Conservation (phyloP, 2,113 vertebrate genomes). For the Sander vitreus region DNA sequence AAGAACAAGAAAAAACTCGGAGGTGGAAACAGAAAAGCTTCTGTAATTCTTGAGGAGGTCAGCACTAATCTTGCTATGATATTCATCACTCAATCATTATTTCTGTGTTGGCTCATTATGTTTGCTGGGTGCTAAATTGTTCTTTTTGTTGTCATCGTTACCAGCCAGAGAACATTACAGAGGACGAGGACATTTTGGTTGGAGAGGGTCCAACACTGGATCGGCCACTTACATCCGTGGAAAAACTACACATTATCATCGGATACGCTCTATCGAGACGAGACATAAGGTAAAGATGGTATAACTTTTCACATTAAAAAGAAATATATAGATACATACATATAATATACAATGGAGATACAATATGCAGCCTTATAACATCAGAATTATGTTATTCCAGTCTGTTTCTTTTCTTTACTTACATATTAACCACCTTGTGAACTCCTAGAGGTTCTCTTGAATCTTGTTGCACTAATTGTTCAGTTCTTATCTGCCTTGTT, state of each 20-base stretch:
- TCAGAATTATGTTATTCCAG: neutral
- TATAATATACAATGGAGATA: neutral
- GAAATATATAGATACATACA: neutral
- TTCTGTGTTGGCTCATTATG: neutral
- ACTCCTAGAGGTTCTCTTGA: neutral
- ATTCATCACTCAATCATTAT: neutral
- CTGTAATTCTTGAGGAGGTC: constrained; percentile 80
- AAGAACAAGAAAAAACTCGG: constrained; percentile 75
- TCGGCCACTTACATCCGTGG: constrained; percentile 88
- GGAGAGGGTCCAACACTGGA: constrained; percentile 85
- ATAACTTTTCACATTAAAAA: neutral
- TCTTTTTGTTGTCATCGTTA: neutral
- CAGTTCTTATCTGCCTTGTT: neutral
- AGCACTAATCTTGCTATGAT: neutral
- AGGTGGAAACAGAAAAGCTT: constrained; percentile 69
- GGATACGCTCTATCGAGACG: constrained; percentile 88
- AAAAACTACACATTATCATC: constrained; percentile 94
- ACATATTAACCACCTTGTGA: neutral
- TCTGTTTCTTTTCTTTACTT: neutral
- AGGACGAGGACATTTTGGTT: constrained; percentile 82
- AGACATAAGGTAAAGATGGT: constrained; percentile 86
- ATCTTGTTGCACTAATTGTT: neutral
- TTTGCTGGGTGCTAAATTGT: neutral
- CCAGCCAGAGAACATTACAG: constrained; percentile 66
- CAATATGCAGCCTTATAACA: neutral